Evolutionary conservation across 2,113 vertebrate genomes (phyloP).

Genomic region (Strigops habroptila): DNA sequence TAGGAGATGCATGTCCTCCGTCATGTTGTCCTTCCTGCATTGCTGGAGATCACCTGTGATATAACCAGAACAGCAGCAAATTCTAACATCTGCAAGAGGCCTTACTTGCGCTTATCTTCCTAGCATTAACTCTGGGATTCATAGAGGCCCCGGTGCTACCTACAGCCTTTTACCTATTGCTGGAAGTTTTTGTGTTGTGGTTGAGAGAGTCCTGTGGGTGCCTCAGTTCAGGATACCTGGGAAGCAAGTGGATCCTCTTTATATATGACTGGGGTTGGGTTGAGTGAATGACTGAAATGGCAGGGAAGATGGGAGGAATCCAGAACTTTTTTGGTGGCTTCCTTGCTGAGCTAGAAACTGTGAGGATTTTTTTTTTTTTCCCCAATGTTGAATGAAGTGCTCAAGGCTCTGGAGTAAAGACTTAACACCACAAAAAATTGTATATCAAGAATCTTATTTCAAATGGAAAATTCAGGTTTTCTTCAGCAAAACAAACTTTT

Average conservation of each 20-base stretch:
- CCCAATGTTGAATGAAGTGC: neutral
- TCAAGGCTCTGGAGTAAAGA: neutral
- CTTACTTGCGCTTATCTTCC: neutral
- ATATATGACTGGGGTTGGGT: neutral
- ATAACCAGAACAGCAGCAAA: neutral
- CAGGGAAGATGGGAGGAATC: neutral
- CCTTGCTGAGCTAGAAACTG: neutral
- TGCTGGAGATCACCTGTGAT: neutral
- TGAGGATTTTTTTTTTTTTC: neutral
- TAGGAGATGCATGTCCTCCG: neutral
- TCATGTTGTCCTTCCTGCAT: neutral
- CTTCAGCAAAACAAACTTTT: neutral
- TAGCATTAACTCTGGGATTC: neutral
- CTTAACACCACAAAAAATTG: neutral
- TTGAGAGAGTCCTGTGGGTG: neutral
- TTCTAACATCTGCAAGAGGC: neutral
- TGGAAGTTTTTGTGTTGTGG: neutral
- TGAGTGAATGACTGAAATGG: neutral
- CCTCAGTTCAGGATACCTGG: neutral
- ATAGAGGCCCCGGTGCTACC: neutral
- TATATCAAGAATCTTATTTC: neutral
- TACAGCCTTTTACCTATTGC: neutral
- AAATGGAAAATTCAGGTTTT: neutral
- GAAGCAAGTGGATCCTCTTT: neutral
- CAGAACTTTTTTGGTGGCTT: neutral